Evolutionary conservation across 2,113 vertebrate species (phyloP).

Genomic region (Cnemophilus loriae): DNA sequence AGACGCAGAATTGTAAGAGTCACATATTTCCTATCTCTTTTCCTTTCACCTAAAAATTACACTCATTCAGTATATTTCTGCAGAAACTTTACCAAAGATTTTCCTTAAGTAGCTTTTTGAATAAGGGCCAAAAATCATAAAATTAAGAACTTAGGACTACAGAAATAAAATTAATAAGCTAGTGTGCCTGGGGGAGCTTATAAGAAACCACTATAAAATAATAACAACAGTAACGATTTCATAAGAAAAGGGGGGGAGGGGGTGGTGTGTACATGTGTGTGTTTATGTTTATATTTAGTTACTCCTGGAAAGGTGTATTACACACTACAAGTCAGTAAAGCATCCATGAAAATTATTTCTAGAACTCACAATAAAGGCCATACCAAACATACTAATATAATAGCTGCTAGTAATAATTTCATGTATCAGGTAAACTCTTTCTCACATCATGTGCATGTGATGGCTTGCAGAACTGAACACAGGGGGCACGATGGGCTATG

Average conservation of each 20-base stretch:
- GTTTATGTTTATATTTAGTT: neutral
- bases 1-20: neutral
- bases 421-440: neutral
- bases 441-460: neutral
- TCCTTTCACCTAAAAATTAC: neutral
- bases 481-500: neutral
- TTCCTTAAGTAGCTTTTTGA: slow-evolving; percentile 9
- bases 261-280: accelerated
- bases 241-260: accelerated
- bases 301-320: neutral
- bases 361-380: neutral
- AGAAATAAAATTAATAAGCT: slow-evolving; percentile 32
- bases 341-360: neutral
- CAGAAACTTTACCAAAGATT: slow-evolving; percentile 3
- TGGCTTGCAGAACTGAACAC: neutral
- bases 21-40: neutral
- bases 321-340: neutral
- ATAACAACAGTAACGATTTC: neutral
- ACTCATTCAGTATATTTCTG: neutral
- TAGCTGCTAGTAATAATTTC: neutral
- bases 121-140: slow-evolving; percentile 16
- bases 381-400: neutral
- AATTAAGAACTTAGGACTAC: neutral
- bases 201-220: neutral
- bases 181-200: neutral